Evolutionary conservation across 2,797 vertebrate genomes (phyloP).

Genomic region (Spinibarbus caldwelli): DNA sequence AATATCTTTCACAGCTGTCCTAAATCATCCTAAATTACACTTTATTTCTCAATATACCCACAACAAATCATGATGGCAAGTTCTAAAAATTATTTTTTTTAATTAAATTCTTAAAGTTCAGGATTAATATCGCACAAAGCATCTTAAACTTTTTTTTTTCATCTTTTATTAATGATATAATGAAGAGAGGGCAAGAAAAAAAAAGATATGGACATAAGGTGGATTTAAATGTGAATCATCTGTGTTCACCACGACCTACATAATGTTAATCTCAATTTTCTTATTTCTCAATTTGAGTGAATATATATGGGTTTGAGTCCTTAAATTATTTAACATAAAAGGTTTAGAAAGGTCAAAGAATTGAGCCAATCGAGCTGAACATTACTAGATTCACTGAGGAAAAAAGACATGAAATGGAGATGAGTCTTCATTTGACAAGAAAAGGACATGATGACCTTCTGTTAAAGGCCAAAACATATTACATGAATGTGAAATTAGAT

Average conservation of each 20-base stretch:
- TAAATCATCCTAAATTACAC: neutral
- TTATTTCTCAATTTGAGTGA: neutral
- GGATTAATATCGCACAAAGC: neutral
- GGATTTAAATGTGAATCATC: neutral
- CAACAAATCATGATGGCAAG: neutral
- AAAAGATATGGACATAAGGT: neutral
- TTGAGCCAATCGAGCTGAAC: neutral
- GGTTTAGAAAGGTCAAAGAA: constrained; percentile 10
- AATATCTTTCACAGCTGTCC: neutral
- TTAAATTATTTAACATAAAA: constrained; percentile 16
- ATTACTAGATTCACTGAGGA: neutral
- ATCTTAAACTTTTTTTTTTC: neutral
- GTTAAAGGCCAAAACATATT: neutral
- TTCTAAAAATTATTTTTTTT: neutral
- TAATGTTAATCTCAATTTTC: neutral
- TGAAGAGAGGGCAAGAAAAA: neutral
- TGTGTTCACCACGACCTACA: neutral
- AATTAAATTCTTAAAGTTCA: neutral
- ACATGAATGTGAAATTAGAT: neutral
- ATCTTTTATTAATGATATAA: neutral
- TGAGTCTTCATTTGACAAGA: neutral
- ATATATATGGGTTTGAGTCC: neutral
- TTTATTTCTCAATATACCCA: neutral
- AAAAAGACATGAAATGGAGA: neutral
- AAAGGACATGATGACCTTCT: neutral